Evolutionary conservation across 2,888 invertebrate species (phyloP).

Genomic region (Agrotis clavis): DNA sequence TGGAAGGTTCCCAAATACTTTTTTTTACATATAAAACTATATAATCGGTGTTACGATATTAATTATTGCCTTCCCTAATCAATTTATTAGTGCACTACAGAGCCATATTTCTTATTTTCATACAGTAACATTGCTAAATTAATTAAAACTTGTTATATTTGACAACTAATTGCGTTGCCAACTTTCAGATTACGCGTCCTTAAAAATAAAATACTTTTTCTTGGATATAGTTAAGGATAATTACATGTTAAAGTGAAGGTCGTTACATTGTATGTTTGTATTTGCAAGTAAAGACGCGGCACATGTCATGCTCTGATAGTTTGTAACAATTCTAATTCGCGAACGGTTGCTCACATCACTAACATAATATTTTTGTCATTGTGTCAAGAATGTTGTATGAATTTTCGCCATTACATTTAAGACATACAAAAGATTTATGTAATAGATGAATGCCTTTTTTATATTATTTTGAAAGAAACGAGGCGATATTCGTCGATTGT

Average conservation of each 20-base stretch:
- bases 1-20: too few species aligned
- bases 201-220: too few species aligned
- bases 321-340: conserved; percentile 51
- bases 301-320: conserved; percentile 57
- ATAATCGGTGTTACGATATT: too few species aligned
- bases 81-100: too few species aligned
- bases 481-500: conserved; percentile 17
- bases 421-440: conserved; percentile 58
- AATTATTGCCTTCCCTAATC: too few species aligned
- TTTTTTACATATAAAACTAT: too few species aligned
- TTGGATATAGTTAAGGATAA: conserved; percentile 26
- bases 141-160: too few species aligned
- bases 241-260: conserved; percentile 47
- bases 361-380: conserved; percentile 43
- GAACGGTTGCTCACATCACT: conserved; percentile 39
- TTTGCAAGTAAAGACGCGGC: conserved; percentile 42
- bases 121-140: too few species aligned
- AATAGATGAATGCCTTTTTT: conserved; percentile 46
- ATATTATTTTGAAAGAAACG: conserved; percentile 27
- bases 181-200: too few species aligned
- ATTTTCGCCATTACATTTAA: conserved; percentile 53
- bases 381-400: conserved; percentile 44
- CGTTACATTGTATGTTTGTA: conserved; percentile 34
- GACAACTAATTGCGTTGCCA: too few species aligned
- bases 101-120: too few species aligned